A percentile compares a stretch with the other conserved stretches of the same genome.
phyloP scores from a whole-genome alignment of 2,888 invertebrate species.

The Norana najaformis region DNA sequence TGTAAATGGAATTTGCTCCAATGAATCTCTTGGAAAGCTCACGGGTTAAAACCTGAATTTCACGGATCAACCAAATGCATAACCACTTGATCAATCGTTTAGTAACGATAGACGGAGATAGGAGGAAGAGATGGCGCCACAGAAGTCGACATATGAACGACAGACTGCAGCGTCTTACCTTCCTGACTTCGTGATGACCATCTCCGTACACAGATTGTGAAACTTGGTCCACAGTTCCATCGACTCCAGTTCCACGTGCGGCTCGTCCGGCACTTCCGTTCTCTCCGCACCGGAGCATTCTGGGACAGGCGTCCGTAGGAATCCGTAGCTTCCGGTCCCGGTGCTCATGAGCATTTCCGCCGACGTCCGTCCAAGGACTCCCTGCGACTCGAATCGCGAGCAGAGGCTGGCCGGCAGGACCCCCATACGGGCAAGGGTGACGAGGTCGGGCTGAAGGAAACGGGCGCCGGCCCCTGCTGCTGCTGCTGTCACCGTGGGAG shows the following conservation, averaged over 20 bases:
- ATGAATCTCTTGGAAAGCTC: too few species aligned
- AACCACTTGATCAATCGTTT: too few species aligned
- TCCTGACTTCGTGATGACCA: slow-evolving; percentile 28
- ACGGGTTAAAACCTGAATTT: too few species aligned
- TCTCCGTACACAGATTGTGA: slow-evolving; percentile 60
- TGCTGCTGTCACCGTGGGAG: background rate
- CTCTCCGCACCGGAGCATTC: background rate
- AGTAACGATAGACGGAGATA: too few species aligned
- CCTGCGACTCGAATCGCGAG: slow-evolving; percentile 2
- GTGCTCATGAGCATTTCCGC: background rate
- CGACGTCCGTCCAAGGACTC: background rate
- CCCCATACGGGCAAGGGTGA: background rate
- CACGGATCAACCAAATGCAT: too few species aligned
- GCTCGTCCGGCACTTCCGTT: slow-evolving; percentile 16
- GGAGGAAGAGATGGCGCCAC: too few species aligned
- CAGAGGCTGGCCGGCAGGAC: slow-evolving; percentile 1
- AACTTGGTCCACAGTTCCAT: slow-evolving; percentile 26
- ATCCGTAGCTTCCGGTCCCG: background rate
- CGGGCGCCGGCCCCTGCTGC: background rate
- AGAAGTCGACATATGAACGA: background rate
- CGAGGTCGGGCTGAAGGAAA: background rate
- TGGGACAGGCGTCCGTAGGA: background rate
- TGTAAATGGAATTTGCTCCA: too few species aligned
- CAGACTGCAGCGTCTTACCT: slow-evolving; percentile 18
- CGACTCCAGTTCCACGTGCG: slow-evolving; percentile 19